phyloP scores from a whole-genome alignment of 2,797 vertebrate genomes.

The Numenius phaeopus region DNA sequence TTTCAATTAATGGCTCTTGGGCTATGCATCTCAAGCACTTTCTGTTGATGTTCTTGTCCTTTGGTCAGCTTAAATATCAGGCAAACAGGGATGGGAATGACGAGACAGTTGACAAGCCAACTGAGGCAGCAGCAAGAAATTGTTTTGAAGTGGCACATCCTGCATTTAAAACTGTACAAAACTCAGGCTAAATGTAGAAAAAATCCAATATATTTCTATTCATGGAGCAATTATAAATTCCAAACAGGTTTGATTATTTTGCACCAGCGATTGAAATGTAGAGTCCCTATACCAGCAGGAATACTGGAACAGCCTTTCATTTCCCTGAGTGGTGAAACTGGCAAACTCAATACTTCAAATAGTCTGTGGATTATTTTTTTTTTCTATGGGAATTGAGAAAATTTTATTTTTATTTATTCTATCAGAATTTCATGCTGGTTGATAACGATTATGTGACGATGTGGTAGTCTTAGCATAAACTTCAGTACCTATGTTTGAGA shows the following conservation, averaged over 20 bases:
- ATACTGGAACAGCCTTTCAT: neutral
- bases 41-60: neutral
- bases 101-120: neutral
- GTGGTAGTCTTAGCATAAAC: neutral
- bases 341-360: neutral
- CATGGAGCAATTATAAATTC: neutral
- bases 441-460: neutral
- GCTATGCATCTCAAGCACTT: neutral
- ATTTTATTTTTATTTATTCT: neutral
- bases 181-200: neutral
- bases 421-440: neutral
- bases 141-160: neutral
- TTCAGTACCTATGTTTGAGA: neutral
- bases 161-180: neutral
- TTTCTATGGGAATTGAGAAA: neutral
- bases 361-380: neutral
- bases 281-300: neutral
- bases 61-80: neutral
- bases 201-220: neutral
- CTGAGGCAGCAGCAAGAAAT: neutral
- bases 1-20: neutral
- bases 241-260: neutral
- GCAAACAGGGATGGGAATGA: neutral
- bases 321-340: neutral
- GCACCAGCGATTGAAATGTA: neutral